phyloP scores from a whole-genome alignment of 2,888 invertebrate genomes.

The Flexamia atlantica region DNA sequence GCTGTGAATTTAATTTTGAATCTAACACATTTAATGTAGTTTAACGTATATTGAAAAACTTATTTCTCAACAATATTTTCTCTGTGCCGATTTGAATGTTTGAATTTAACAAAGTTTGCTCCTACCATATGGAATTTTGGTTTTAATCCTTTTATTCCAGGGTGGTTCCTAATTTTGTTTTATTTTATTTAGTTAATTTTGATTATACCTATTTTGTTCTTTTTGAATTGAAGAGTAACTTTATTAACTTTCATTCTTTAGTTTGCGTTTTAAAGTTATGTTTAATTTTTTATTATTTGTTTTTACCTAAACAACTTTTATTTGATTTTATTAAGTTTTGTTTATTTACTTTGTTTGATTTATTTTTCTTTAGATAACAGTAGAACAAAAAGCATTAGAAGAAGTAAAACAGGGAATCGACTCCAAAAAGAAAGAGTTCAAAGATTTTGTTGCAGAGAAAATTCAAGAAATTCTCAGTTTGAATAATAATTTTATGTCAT shows the following conservation, averaged over 20 bases:
- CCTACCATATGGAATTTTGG: too few species aligned
- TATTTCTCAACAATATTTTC: too few species aligned
- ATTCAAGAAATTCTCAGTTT: conserved; percentile 41
- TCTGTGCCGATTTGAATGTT: too few species aligned
- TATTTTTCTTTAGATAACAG: conserved; percentile 37
- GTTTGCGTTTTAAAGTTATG: not conserved
- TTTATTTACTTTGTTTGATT: conserved; percentile 26
- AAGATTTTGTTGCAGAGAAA: conserved; percentile 43
- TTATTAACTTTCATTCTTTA: not conserved
- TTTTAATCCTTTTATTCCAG: too few species aligned
- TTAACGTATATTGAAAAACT: too few species aligned
- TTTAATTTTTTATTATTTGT: not conserved
- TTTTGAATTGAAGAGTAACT: too few species aligned
- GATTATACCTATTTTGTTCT: not conserved
- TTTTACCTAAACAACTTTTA: not conserved
- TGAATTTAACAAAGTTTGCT: too few species aligned
- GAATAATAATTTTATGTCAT: conserved; percentile 49
- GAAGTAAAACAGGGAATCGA: conserved; percentile 39
- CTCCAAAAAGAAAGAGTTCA: conserved; percentile 49
- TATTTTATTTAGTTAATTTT: conserved; percentile 29
- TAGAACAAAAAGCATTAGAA: conserved; percentile 48
- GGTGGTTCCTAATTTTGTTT: too few species aligned
- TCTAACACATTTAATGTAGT: too few species aligned
- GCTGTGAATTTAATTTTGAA: too few species aligned
- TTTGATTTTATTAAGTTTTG: conserved; percentile 19